Evolutionary conservation across 2,113 vertebrate species (phyloP).

Genomic region (Cryptomyrus ogoouensis): DNA sequence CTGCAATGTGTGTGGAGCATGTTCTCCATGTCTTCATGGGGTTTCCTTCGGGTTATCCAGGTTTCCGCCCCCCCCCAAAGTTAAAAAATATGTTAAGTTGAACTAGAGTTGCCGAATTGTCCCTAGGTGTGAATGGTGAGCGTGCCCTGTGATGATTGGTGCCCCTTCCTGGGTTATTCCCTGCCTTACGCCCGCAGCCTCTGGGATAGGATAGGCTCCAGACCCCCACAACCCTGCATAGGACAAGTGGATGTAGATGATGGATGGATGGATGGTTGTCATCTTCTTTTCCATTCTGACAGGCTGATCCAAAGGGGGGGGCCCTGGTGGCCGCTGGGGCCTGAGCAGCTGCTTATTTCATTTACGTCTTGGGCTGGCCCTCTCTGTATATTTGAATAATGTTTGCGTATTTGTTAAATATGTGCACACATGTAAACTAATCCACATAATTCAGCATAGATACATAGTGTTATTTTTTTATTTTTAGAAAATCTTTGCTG

Average conservation of each 20-base stretch:
- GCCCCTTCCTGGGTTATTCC: not conserved
- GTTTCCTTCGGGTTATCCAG: too few relatives aligned
- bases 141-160: not conserved
- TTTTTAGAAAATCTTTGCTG: constrained; percentile 80
- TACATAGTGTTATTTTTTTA: not conserved
- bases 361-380: not conserved
- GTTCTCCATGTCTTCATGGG: not conserved
- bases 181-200: too few relatives aligned
- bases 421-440: not conserved
- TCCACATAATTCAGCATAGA: not conserved
- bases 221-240: not conserved
- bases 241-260: not conserved
- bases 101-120: not conserved
- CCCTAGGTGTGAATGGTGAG: not conserved
- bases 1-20: not conserved
- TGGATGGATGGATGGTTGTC: not conserved
- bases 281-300: not conserved
- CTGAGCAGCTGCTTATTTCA: not conserved
- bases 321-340: not conserved
- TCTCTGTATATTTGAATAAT: not conserved
- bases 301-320: not conserved
- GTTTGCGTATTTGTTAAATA: not conserved
- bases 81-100: not conserved
- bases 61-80: too few relatives aligned
- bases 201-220: not conserved